phyloP scores from a whole-genome alignment of 2,888 invertebrate species.

The Leptinotarsa haldemani region DNA sequence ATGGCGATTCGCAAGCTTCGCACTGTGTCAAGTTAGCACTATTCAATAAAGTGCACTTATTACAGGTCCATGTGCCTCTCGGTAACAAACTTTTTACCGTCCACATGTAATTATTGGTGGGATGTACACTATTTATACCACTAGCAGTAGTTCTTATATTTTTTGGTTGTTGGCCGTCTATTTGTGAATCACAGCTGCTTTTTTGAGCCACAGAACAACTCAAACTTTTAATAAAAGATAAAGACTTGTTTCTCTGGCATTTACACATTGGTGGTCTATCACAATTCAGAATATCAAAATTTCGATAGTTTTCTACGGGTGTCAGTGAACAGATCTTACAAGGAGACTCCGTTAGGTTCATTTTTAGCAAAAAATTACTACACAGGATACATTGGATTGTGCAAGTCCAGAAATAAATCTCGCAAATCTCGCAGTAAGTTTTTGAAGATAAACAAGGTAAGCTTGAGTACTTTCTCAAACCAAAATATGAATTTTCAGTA shows the following conservation, averaged over 20 bases:
- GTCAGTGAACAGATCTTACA: constrained; percentile 63
- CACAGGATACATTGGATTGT: constrained; percentile 58
- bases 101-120: constrained; percentile 59
- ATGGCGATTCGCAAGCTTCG: constrained; percentile 80
- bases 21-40: constrained; percentile 75
- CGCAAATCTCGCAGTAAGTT: constrained; percentile 48
- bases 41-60: constrained; percentile 82
- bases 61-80: constrained; percentile 74
- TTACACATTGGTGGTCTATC: constrained; percentile 57
- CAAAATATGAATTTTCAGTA: constrained; percentile 41
- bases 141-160: constrained; percentile 64
- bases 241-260: constrained; percentile 58
- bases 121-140: constrained; percentile 60
- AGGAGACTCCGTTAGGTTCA: constrained; percentile 62
- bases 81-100: constrained; percentile 56
- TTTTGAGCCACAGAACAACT: constrained; percentile 62
- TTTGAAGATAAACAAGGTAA: constrained; percentile 44
- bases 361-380: constrained; percentile 57
- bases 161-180: constrained; percentile 57
- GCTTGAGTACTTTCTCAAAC: constrained; percentile 47
- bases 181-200: constrained; percentile 55
- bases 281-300: constrained; percentile 59
- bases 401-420: constrained; percentile 44
- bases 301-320: constrained; percentile 60
- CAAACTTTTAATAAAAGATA: constrained; percentile 63